These are phyloP conservation scores for Crotalus helleri DNA, from an alignment of 2,113 vertebrate species.

Conservation along the genomic window DNA sequence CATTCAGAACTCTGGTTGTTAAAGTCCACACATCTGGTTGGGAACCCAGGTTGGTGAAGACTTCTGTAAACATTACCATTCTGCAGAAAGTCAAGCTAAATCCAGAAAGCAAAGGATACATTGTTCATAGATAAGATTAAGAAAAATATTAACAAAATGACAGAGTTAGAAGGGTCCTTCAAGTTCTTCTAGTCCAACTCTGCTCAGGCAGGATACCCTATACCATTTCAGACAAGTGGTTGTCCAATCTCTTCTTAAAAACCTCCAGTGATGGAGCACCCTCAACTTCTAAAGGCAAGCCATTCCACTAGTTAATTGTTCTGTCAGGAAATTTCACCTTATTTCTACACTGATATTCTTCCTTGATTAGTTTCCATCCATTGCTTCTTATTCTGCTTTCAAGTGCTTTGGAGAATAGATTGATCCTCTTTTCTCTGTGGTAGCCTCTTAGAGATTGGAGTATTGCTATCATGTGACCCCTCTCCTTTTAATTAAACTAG, in stretches of 20 bases:
- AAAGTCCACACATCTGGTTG: neutral
- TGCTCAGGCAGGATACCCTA: neutral
- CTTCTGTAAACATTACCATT: neutral
- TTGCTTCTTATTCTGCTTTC: neutral
- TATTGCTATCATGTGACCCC: neutral
- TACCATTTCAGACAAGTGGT: neutral
- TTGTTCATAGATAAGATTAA: neutral
- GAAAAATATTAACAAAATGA: neutral
- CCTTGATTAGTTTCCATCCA: neutral
- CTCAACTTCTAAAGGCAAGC: neutral
- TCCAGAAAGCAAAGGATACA: neutral
- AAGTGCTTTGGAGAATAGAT: neutral
- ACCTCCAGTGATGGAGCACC: neutral
- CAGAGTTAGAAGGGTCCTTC: neutral
- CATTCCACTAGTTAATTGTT: neutral
- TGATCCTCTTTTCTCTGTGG: neutral
- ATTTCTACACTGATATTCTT: neutral
- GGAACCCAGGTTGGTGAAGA: neutral
- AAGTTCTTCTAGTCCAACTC: neutral
- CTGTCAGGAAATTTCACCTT: neutral
- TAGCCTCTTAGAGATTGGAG: neutral
- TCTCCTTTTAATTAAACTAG: neutral
- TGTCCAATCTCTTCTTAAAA: neutral
- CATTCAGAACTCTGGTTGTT: neutral
- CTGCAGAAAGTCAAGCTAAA: neutral